These are phyloP conservation scores for Microctonus hyperodae DNA, from an alignment of 2,888 invertebrate species.

Conservation along the genomic window DNA sequence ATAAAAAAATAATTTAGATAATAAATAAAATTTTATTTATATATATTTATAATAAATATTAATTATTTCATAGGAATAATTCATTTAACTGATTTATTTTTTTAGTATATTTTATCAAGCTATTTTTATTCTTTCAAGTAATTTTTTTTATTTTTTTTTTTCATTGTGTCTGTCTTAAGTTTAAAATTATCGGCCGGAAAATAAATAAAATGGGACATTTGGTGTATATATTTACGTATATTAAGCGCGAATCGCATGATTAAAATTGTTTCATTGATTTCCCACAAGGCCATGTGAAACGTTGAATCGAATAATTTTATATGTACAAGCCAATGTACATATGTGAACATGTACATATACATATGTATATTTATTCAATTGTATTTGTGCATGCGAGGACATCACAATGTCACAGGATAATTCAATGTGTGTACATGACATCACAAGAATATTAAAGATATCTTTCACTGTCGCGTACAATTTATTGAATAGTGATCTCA, in stretches of 20 bases:
- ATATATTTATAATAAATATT: too few relatives aligned
- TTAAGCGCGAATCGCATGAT: neutral
- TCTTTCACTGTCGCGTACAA: neutral
- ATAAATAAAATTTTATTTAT: too few relatives aligned
- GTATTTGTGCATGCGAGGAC: neutral
- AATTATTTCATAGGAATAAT: too few relatives aligned
- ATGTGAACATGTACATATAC: neutral
- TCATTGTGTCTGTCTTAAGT: too few relatives aligned
- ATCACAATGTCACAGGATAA: neutral
- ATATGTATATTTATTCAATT: neutral
- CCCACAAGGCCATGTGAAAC: constrained; percentile 2
- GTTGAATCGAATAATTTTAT: neutral
- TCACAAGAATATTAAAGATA: neutral
- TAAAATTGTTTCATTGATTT: constrained; percentile 9
- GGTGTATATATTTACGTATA: neutral
- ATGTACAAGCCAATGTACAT: too few relatives aligned
- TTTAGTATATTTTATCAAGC: too few relatives aligned
- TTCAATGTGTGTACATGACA: neutral
- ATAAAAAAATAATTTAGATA: too few relatives aligned
- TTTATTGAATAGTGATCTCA: neutral
- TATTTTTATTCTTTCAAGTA: too few relatives aligned
- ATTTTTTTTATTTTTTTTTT: too few relatives aligned
- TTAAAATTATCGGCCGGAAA: too few relatives aligned
- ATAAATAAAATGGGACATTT: too few relatives aligned
- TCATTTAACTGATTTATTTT: too few relatives aligned